Evolutionary conservation across 2,113 vertebrate species (phyloP).

Genomic region (Peucedramus taeniatus): DNA sequence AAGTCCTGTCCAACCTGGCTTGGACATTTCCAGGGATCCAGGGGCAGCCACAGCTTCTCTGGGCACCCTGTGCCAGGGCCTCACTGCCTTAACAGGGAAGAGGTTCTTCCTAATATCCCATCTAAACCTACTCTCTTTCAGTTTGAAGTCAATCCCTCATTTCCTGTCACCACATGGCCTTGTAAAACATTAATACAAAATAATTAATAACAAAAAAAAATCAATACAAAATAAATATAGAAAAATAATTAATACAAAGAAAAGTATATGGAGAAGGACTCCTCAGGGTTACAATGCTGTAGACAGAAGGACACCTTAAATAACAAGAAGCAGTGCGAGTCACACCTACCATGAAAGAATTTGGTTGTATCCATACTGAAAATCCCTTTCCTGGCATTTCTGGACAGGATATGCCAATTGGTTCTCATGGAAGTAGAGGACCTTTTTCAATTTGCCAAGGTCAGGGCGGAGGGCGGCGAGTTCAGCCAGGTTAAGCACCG

Average conservation of each 20-base stretch:
- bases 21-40: background rate
- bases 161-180: background rate
- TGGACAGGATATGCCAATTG: conserved; percentile 92
- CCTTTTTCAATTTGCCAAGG: conserved; percentile 86
- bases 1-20: accelerated
- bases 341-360: conserved; percentile 80
- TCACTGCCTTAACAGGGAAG: accelerated
- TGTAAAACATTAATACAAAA: background rate
- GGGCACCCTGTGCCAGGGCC: background rate
- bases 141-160: background rate
- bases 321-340: accelerated
- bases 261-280: background rate
- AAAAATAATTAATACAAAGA: background rate
- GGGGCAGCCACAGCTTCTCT: background rate
- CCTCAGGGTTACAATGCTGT: accelerated
- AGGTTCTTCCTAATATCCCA: background rate
- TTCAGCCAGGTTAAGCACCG: conserved; percentile 92
- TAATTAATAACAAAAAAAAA: background rate
- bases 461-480: conserved; percentile 87
- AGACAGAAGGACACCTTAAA: background rate
- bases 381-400: conserved; percentile 89
- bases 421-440: conserved; percentile 98
- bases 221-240: background rate
- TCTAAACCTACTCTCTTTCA: background rate
- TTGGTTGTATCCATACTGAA: conserved; percentile 98